Evolutionary conservation across 37 sponge, comb jelly and placozoan species (phyloP).

Genomic region (Aplysina aerophoba): DNA sequence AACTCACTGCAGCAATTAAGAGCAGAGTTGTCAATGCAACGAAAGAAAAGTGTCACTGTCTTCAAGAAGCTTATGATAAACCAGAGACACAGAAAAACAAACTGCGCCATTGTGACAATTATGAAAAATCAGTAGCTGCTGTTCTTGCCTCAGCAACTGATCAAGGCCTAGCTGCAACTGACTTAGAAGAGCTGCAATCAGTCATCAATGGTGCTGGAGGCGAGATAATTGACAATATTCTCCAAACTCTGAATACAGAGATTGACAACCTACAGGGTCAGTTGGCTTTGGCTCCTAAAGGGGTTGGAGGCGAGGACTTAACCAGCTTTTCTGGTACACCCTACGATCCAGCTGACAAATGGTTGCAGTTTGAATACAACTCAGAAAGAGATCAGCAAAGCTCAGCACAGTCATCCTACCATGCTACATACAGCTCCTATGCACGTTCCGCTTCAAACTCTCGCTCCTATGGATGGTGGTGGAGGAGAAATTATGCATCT

Average conservation of each 20-base stretch:
- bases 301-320: not conserved
- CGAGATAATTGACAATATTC: not conserved
- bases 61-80: not conserved
- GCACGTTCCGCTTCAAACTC: not conserved
- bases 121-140: constrained; percentile 30
- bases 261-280: not conserved
- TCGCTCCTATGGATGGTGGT: constrained; percentile 6
- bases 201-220: not conserved
- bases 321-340: not conserved
- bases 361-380: constrained; percentile 12
- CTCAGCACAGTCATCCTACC: not conserved
- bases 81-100: not conserved
- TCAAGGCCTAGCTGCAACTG: too few relatives aligned
- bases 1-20: not conserved
- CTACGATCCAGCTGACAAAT: constrained; percentile 7
- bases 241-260: not conserved
- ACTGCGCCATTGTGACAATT: not conserved
- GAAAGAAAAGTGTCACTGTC: constrained; percentile 4
- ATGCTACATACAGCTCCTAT: constrained; percentile 6
- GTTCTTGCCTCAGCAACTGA: not conserved
- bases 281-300: not conserved
- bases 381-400: not conserved
- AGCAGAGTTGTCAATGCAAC: not conserved
- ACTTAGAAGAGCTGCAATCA: too few relatives aligned
- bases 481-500: not conserved